Conservation (phyloP, 1,140 invertebrate species). For the Globodera rostochiensis region DNA sequence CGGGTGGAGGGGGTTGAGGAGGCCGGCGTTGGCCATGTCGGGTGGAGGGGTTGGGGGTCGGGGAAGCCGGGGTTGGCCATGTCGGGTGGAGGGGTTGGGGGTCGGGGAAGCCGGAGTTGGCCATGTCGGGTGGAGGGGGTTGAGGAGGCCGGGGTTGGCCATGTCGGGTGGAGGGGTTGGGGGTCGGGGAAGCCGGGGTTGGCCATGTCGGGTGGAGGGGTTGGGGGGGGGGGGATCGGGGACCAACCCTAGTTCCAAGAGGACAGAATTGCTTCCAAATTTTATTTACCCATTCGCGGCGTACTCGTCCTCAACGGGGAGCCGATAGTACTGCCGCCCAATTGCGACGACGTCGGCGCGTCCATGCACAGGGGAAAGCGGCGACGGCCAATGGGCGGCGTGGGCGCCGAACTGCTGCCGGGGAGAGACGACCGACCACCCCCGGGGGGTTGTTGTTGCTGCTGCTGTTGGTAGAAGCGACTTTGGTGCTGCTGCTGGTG, state of each 20-base stretch:
- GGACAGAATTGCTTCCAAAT: not conserved
- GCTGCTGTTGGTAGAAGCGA: conserved; percentile 14
- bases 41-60: no score
- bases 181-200: no score
- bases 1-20: no score
- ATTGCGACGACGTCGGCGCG: not conserved
- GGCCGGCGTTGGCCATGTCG: no score
- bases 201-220: no score
- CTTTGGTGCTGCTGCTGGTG: conserved; percentile 19
- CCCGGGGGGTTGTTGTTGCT: not conserved
- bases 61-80: no score
- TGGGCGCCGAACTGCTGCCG: not conserved
- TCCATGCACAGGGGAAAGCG: conserved; percentile 7
- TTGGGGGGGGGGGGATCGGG: no score
- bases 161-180: no score
- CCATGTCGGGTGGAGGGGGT: no score
- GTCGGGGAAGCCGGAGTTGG: no score
- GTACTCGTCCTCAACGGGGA: conserved; percentile 26
- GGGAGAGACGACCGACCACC: not conserved
- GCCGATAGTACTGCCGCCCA: not conserved
- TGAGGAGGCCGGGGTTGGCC: no score
- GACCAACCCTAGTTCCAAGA: not conserved
- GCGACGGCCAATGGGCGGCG: conserved; percentile 20
- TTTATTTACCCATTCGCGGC: not conserved
- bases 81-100: no score